phyloP scores from a whole-genome alignment of 2,888 invertebrate genomes.

The Druceiella hillmani region DNA sequence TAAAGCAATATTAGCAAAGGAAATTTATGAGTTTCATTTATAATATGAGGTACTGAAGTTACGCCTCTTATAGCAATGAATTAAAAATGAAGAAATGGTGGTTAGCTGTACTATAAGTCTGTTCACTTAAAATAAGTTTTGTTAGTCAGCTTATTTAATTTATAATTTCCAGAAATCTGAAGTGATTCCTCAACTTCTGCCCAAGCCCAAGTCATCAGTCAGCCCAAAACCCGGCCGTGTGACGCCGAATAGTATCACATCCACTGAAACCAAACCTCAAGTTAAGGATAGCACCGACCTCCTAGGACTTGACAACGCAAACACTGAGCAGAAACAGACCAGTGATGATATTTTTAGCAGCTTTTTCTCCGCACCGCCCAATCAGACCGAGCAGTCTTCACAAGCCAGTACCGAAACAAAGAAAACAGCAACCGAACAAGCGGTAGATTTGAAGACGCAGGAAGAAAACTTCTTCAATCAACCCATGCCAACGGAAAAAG shows the following conservation, averaged over 20 bases:
- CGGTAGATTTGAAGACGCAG: constrained; percentile 61
- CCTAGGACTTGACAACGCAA: constrained; percentile 37
- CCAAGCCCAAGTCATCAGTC: constrained; percentile 50
- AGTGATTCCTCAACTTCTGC: constrained; percentile 44
- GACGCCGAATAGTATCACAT: constrained; percentile 42
- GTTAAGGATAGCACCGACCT: constrained; percentile 43
- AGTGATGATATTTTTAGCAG: constrained; percentile 68
- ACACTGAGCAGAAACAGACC: constrained; percentile 34
- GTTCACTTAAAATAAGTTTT: too few species aligned
- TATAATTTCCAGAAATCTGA: constrained; percentile 41
- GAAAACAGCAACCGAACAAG: constrained; percentile 32
- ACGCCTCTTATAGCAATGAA: too few species aligned
- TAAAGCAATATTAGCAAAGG: too few species aligned
- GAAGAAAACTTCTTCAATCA: constrained; percentile 88
- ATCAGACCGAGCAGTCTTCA: too few species aligned
- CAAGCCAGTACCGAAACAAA: constrained; percentile 37
- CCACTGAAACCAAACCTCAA: constrained; percentile 34
- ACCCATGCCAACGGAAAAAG: constrained; percentile 66
- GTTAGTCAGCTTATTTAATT: neutral
- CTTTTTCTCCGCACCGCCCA: constrained; percentile 66
- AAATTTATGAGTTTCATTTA: too few species aligned
- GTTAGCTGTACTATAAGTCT: too few species aligned
- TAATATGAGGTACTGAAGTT: too few species aligned
- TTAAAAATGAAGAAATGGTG: too few species aligned
- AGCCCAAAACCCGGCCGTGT: constrained; percentile 49